Conservation (phyloP, 1,140 invertebrate species). For the Bombus impatiens region DNA sequence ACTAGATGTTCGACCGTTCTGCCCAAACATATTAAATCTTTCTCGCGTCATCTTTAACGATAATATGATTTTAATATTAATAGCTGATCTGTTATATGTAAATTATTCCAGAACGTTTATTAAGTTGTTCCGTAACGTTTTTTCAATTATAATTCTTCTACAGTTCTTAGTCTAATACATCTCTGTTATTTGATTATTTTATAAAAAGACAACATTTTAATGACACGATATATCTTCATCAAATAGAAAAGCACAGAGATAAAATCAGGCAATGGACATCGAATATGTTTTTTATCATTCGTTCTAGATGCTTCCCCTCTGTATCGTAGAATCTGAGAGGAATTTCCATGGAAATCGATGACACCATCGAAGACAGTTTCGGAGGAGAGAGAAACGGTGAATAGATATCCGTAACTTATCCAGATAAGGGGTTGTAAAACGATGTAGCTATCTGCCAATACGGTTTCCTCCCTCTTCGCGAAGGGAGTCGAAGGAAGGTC, state of each 20-base stretch:
- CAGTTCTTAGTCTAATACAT: too few relatives aligned
- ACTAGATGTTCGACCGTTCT: conserved; percentile 31
- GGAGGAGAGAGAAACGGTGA: conserved; percentile 53
- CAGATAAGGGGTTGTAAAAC: conserved; percentile 81
- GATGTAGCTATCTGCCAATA: conserved; percentile 80
- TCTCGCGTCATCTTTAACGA: neutral
- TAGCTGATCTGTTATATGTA: too few relatives aligned
- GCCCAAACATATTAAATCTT: neutral
- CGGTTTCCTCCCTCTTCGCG: conserved; percentile 70
- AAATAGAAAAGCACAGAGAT: neutral
- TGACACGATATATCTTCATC: neutral
- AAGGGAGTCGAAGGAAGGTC: conserved; percentile 21
- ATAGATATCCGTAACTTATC: conserved; percentile 77
- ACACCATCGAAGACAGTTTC: conserved; percentile 49
- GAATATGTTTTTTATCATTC: neutral
- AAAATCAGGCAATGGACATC: neutral
- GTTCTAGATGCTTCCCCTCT: neutral
- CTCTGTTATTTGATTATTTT: too few relatives aligned
- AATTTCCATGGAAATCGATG: conserved; percentile 77
- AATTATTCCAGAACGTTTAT: too few relatives aligned
- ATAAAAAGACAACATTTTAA: neutral
- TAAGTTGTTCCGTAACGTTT: too few relatives aligned
- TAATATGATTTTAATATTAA: too few relatives aligned
- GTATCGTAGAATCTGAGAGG: neutral
- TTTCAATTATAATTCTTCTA: too few relatives aligned